Base-by-base conservation (phyloP, 2,888 invertebrate genomes). In the Clepsis dumicolana region DNA sequence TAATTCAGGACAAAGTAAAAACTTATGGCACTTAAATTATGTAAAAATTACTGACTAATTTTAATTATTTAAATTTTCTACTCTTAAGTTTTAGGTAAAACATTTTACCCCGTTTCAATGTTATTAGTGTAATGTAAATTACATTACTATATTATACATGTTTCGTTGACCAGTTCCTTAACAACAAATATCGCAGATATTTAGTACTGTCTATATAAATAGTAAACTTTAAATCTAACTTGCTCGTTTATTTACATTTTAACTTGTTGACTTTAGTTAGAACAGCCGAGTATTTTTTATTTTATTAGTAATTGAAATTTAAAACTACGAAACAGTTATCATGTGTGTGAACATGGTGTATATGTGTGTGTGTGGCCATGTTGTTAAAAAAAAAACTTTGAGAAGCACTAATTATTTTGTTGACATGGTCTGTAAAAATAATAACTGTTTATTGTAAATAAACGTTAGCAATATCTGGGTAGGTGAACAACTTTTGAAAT, bases 21-120 rank as follows among this genome's bases (percentile, higher is more conserved):
- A 48, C 21, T 10, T 48, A 48, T 48, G 48, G 48, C 48, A 48
- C 48, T 48, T 48, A 48, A 21, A 48, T 48, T 18, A 48, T 18
- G 0, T 21, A 21, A 21, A 48, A 48, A 8, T 48, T 21, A 48
- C 10, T 27, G 7, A 5, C 18, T 52, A 52, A 52, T 16, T 7
- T 4, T 52, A 24, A 52, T n/a, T 27, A 25, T 27, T 52, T 52
- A 52, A n/a, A n/a, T 14, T n/a, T 21, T n/a, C n/a, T 48, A 48
- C 3, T 48, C 21, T 8, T 44, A 44, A 48, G 10, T 48, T 10
- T 5, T 35, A 5, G 35, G 29, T 4, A 29, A 29, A 29, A 7
- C 4, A 3, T 29, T 29, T 29, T 29, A 2, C 29, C 29, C 29
- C 29, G 29, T 7, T 1, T 29, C 8, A 29, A 29, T 29, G 5